Evolutionary conservation across 2,797 vertebrate genomes (phyloP), one percentile per base, ranked within the genome.

Genomic region (Manis crassicaudata): DNA sequence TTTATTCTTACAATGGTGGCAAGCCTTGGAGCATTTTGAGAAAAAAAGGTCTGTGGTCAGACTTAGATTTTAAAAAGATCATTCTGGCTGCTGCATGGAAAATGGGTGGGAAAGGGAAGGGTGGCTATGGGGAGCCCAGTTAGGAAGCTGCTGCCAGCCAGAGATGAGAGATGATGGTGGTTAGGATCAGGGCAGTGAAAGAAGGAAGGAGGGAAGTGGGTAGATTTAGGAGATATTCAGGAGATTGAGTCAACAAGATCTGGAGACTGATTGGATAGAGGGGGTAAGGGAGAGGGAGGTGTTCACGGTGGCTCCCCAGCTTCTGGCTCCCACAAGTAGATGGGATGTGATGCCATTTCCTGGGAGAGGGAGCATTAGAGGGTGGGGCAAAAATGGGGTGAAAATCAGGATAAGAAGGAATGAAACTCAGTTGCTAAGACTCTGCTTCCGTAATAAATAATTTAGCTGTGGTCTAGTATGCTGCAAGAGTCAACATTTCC

Each of bases 1-100:
- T 65, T 70, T n/a, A 60, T 14, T 81, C n/a, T 60, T 43, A 58
- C 0, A 14, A 56, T 0, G 1, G 80, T 0, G 8, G 43, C 1
- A 23, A 60, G 46, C 12, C 7, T 3, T 12, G 13, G 43, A 68
- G 68, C 75, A 9, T 50, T 88, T n/a, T 29, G 43, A 90, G 52
- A 50, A 29, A 2, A 58, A 70, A 67, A 9, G 56, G 32, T 29
- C 46, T 37, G 8, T 18, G 50, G 60, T 75, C 23, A n/a, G 79
- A 68, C 65, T 67, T 60, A 62, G 37, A 77, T 50, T 67, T 73
- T 7, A n/a, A 54, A 20, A 94, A 52, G 56, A 32, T 77, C 58
- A 40, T 21, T 67, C 29, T 77, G 70, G 62, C 13, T 35, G 3
- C 43, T 63, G 27, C 12, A 60, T 25, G 4, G 27, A 46, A 76